phyloP scores from a whole-genome alignment of 1,140 invertebrate genomes.

The Drosophila nikananu region DNA sequence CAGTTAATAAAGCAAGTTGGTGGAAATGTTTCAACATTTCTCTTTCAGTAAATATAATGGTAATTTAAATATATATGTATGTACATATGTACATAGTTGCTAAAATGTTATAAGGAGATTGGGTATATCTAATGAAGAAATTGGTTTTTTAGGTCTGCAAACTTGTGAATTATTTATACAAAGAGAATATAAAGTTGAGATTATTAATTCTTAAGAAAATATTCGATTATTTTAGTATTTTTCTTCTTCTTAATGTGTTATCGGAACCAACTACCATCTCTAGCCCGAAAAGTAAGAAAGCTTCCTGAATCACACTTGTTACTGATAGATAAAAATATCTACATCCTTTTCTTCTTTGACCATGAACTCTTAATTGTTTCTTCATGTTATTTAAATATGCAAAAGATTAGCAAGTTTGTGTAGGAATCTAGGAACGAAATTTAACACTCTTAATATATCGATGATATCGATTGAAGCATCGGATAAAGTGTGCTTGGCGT shows the following conservation, averaged over 20 bases:
- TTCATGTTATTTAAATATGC: neutral
- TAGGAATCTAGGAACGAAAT: neutral
- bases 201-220: neutral
- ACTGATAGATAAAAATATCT: too few relatives aligned
- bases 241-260: neutral
- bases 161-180: too few relatives aligned
- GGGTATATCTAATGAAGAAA: neutral
- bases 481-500: neutral
- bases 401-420: too few relatives aligned
- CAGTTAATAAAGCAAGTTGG: constrained; percentile 4
- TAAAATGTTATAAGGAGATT: neutral
- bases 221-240: neutral
- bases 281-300: too few relatives aligned
- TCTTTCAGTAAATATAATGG: neutral
- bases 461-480: neutral
- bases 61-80: neutral
- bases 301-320: too few relatives aligned
- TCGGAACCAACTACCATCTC: neutral
- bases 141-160: neutral
- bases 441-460: neutral
- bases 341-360: too few relatives aligned
- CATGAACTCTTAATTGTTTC: neutral
- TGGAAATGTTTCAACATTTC: constrained; percentile 1
- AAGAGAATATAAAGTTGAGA: neutral
- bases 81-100: neutral